phyloP scores from a whole-genome alignment of 1,140 invertebrate species.

The Coptotermes formosanus region DNA sequence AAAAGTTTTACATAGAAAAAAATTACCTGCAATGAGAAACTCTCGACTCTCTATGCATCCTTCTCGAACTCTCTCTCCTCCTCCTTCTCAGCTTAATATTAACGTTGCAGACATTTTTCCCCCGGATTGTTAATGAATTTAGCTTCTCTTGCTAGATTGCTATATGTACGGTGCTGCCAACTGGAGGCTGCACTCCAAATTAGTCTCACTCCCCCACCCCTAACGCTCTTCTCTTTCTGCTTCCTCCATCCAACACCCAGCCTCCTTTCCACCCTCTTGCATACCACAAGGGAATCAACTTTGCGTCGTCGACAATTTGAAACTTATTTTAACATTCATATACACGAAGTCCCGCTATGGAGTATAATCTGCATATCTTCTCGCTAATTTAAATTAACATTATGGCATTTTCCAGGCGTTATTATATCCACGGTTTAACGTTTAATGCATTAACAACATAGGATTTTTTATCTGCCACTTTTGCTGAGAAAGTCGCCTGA shows the following conservation, averaged over 20 bases:
- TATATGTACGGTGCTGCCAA: conserved; percentile 28
- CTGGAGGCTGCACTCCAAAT: conserved; percentile 27
- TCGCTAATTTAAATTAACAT: conserved; percentile 38
- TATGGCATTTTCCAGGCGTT: conserved; percentile 35
- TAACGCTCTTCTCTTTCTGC: conserved; percentile 28
- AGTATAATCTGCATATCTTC: conserved; percentile 40
- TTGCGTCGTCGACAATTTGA: conserved; percentile 50
- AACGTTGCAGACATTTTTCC: conserved; percentile 31
- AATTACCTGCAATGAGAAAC: conserved; percentile 12
- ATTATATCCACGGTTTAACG: conserved; percentile 5
- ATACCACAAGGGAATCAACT: conserved; percentile 42
- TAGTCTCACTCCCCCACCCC: conserved; percentile 21
- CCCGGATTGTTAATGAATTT: conserved; percentile 32
- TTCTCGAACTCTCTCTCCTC: neutral
- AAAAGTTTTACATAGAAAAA: conserved; percentile 18
- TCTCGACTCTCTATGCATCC: neutral
- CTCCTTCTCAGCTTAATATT: conserved; percentile 27
- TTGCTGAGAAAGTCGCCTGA: neutral
- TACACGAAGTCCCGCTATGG: conserved; percentile 39
- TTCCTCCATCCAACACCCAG: neutral
- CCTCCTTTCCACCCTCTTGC: neutral
- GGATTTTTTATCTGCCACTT: conserved; percentile 6
- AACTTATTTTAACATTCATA: conserved; percentile 53
- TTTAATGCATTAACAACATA: conserved; percentile 23
- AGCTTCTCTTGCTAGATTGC: conserved; percentile 30